A percentile compares a stretch with the other conserved stretches of the same genome.
These are phyloP conservation scores for Onychomys leucogaster DNA, from an alignment of 2,797 vertebrate genomes.

Conservation along the genomic window DNA sequence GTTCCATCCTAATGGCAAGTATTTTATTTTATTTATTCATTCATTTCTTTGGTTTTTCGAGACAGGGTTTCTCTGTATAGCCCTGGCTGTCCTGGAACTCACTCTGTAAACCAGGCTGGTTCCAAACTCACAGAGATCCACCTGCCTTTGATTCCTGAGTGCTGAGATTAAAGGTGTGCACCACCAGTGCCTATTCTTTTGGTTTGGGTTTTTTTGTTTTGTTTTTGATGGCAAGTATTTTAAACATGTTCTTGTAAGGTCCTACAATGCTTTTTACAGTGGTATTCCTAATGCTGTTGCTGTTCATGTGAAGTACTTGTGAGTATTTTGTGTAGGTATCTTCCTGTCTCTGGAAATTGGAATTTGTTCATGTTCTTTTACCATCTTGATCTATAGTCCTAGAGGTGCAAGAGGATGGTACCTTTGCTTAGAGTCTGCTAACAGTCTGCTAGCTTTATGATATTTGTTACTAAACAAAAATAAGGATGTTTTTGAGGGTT, in stretches of 20 bases:
- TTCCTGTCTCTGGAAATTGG: slow-evolving; percentile 33
- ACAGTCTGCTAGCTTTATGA: slow-evolving; percentile 7
- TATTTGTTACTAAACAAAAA: slow-evolving; percentile 51
- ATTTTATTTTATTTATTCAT: slow-evolving; percentile 8
- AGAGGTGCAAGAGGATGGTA: slow-evolving; percentile 6
- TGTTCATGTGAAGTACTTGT: slow-evolving; percentile 23
- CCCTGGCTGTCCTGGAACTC: not conserved
- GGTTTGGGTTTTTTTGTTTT: not conserved
- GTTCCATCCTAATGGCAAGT: slow-evolving; percentile 99
- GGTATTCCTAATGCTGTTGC: not conserved
- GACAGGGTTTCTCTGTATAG: not conserved
- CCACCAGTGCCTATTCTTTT: not conserved
- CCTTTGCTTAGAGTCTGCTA: slow-evolving; percentile 43
- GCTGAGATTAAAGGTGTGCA: not conserved
- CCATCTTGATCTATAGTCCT: not conserved
- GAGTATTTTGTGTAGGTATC: slow-evolving; percentile 36
- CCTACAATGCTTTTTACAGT: slow-evolving; percentile 7
- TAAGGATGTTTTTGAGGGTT: not conserved
- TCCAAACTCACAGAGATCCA: not conserved
- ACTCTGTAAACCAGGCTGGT: not conserved
- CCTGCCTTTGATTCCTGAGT: not conserved
- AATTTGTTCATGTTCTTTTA: slow-evolving; percentile 23
- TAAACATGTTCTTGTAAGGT: slow-evolving; percentile 41
- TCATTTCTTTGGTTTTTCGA: not conserved
- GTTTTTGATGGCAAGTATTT: slow-evolving; percentile 90